Conservation (phyloP, 2,113 vertebrate genomes). For the Chiloscyllium plagiosum region DNA sequence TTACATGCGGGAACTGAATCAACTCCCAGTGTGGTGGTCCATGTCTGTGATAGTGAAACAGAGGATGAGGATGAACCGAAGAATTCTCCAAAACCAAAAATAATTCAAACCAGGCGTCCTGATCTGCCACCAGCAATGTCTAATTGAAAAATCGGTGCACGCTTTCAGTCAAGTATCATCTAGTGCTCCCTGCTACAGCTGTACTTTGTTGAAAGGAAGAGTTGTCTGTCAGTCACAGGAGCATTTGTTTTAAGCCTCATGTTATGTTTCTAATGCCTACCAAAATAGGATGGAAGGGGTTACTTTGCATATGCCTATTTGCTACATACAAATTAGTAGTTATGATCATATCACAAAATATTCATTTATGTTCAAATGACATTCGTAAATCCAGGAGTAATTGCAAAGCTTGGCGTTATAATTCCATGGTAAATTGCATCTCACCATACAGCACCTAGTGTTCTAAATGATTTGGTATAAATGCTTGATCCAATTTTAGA, state of each 20-base stretch:
- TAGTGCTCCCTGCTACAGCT: conserved; percentile 28
- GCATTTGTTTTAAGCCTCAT: conserved; percentile 31
- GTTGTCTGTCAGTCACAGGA: conserved; percentile 33
- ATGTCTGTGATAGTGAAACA: conserved; percentile 72
- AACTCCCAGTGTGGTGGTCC: conserved; percentile 78
- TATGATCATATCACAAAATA: conserved; percentile 35
- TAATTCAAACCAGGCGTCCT: conserved; percentile 75
- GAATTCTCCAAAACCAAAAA: conserved; percentile 76
- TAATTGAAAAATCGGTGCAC: conserved; percentile 58
- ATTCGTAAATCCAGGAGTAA: conserved; percentile 12
- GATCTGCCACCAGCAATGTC: conserved; percentile 65
- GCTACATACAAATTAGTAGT: background rate
- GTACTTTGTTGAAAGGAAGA: conserved; percentile 23
- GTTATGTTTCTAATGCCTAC: background rate
- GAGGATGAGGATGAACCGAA: conserved; percentile 72
- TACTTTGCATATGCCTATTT: conserved; percentile 33
- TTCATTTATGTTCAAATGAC: conserved; percentile 30
- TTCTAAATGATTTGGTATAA: conserved; percentile 25
- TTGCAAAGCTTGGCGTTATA: conserved; percentile 25
- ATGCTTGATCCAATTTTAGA: conserved; percentile 25
- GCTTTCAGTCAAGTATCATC: conserved; percentile 26
- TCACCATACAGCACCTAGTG: background rate
- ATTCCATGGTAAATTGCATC: conserved; percentile 19
- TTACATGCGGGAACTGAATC: conserved; percentile 76
- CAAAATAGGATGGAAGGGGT: conserved; percentile 33